Conservation (phyloP, 2,797 vertebrate genomes). For the Lacerta viridis region DNA sequence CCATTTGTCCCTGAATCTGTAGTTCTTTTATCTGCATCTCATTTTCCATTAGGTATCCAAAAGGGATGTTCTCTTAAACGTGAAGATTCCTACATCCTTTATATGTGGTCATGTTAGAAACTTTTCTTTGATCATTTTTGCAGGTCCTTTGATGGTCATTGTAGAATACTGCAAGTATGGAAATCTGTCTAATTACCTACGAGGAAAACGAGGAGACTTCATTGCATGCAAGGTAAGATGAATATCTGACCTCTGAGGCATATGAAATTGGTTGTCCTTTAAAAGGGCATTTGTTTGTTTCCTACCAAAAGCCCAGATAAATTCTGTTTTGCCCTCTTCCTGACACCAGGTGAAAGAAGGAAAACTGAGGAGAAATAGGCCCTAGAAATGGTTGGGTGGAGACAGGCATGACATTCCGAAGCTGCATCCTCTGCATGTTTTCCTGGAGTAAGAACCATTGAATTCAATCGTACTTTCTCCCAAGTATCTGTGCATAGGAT, state of each 20-base stretch:
- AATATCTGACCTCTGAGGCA: background rate
- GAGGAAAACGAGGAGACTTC: conserved; percentile 91
- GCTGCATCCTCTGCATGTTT: background rate
- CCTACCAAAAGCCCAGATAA: background rate
- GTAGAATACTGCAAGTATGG: conserved; percentile 97
- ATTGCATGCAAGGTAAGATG: conserved; percentile 89
- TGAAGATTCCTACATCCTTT: background rate
- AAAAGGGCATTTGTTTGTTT: background rate
- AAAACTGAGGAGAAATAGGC: background rate
- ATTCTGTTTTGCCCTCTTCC: background rate
- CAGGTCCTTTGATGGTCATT: conserved; percentile 96
- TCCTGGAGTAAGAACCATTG: background rate
- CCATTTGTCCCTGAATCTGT: background rate
- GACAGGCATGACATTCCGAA: no score
- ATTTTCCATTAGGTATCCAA: background rate
- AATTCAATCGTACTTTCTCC: no score
- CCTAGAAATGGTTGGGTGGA: background rate
- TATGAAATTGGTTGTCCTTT: background rate
- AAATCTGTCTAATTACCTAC: conserved; percentile 92
- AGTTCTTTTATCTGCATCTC: background rate
- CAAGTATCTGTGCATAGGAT: no score
- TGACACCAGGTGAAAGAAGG: background rate
- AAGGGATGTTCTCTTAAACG: background rate
- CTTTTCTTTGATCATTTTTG: conserved; percentile 52
- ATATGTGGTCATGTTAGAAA: background rate